Conservation (phyloP, 2,797 vertebrate species). For the Pterois miles region DNA sequence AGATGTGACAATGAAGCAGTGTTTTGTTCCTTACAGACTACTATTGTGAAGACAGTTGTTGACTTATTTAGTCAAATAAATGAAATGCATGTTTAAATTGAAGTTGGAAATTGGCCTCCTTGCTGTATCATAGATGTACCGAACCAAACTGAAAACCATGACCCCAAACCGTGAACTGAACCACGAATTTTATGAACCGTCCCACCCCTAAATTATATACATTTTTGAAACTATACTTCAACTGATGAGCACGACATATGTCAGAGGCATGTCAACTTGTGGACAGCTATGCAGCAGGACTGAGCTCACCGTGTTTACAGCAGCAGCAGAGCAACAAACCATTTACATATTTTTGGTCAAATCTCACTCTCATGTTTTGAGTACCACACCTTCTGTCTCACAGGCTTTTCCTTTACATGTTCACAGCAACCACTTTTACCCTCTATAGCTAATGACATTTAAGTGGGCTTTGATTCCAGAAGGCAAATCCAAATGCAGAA, state of each 20-base stretch:
- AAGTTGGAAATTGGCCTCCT: no score
- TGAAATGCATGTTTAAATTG: no score
- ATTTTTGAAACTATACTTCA: background rate
- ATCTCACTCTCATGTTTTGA: background rate
- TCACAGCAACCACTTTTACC: background rate
- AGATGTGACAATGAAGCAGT: no score
- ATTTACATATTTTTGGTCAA: background rate
- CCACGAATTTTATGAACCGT: no score
- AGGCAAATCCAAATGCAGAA: conserved; percentile 21
- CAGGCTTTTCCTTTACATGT: background rate
- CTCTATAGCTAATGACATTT: background rate
- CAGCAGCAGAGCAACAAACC: background rate
- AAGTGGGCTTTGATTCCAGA: background rate
- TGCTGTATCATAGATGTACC: no score
- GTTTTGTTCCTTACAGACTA: no score
- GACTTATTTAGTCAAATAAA: no score
- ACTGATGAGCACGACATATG: background rate
- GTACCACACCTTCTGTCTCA: background rate
- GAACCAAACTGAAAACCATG: no score
- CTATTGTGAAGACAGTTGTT: no score
- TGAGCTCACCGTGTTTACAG: background rate
- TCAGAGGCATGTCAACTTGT: background rate
- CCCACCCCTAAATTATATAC: no score
- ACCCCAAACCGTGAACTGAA: no score
- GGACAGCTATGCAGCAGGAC: background rate